Conservation (phyloP, 2,888 invertebrate genomes). For the Chelonus formosanus region DNA sequence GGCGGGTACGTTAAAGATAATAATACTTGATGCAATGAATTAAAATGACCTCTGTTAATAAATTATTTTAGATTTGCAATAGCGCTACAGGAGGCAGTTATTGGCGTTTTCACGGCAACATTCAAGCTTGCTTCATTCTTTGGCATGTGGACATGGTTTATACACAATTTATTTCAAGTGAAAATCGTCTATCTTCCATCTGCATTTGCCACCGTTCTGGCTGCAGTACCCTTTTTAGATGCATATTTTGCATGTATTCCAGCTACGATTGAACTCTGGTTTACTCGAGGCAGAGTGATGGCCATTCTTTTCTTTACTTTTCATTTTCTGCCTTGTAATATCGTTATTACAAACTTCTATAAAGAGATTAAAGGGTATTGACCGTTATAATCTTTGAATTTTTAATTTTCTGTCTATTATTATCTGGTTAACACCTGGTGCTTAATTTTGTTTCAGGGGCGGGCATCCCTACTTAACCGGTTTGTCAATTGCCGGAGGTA, state of each 20-base stretch:
- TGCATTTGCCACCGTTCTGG: slow-evolving; percentile 91
- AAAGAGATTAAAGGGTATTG: slow-evolving; percentile 91
- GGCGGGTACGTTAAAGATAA: slow-evolving; percentile 49
- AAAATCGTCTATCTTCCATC: slow-evolving; percentile 96
- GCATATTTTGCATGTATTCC: slow-evolving; percentile 96
- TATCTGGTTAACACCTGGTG: slow-evolving; percentile 9
- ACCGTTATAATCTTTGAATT: slow-evolving; percentile 5
- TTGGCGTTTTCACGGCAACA: slow-evolving; percentile 94
- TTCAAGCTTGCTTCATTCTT: slow-evolving; percentile 98
- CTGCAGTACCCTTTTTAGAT: slow-evolving; percentile 94
- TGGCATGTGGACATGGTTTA: slow-evolving; percentile 97
- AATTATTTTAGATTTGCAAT: slow-evolving; percentile 74
- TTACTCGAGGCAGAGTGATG: slow-evolving; percentile 85
- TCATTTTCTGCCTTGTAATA: slow-evolving; percentile 89
- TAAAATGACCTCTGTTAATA: background rate
- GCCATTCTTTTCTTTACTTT: slow-evolving; percentile 83
- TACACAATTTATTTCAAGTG: slow-evolving; percentile 92
- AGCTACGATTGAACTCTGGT: slow-evolving; percentile 93
- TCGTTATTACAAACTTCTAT: slow-evolving; percentile 96
- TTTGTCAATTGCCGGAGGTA: slow-evolving; percentile 95
- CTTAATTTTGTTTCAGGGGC: slow-evolving; percentile 69
- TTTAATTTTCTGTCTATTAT: slow-evolving; percentile 13
- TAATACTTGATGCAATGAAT: slow-evolving; percentile 5
- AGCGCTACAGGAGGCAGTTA: slow-evolving; percentile 86
- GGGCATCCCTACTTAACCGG: slow-evolving; percentile 98